Percentiles rank a stretch among this genome's conserved stretches.
Conservation (phyloP, 1,140 invertebrate genomes). For the Drosophila ohnishii region DNA sequence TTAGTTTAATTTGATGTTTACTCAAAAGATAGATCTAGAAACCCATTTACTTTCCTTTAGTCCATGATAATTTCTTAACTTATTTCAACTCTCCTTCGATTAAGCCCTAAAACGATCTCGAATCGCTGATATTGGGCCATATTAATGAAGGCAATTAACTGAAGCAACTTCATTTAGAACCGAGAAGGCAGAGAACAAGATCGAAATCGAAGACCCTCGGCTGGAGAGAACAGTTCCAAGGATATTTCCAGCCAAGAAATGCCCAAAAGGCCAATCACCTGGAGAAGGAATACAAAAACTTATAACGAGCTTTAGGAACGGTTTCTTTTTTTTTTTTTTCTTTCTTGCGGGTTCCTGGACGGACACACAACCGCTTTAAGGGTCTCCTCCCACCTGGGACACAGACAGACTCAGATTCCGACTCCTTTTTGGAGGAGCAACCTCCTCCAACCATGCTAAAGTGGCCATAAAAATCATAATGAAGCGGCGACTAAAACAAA, state of each 20-base stretch:
- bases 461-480: constrained; percentile 81
- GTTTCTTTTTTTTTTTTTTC: constrained; percentile 28
- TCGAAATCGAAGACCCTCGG: constrained; percentile 27
- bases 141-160: constrained; percentile 64
- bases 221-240: constrained; percentile 61
- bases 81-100: constrained; percentile 1
- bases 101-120: constrained; percentile 2
- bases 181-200: constrained; percentile 19
- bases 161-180: constrained; percentile 60
- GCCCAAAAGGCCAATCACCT: constrained; percentile 68
- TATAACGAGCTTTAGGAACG: constrained; percentile 75
- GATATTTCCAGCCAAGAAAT: constrained; percentile 59
- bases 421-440: constrained; percentile 19
- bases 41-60: neutral
- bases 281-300: constrained; percentile 46
- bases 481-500: constrained; percentile 80
- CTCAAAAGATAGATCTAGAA: too few species aligned
- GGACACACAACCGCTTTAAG: constrained; percentile 61
- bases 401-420: constrained; percentile 3
- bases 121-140: constrained; percentile 20
- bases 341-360: constrained; percentile 7
- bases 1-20: neutral
- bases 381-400: constrained; percentile 12
- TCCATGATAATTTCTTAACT: neutral
- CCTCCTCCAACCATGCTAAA: constrained; percentile 51